These are phyloP conservation scores for Equus quagga DNA, from an alignment of 2,113 vertebrate species.

Conservation along the genomic window DNA sequence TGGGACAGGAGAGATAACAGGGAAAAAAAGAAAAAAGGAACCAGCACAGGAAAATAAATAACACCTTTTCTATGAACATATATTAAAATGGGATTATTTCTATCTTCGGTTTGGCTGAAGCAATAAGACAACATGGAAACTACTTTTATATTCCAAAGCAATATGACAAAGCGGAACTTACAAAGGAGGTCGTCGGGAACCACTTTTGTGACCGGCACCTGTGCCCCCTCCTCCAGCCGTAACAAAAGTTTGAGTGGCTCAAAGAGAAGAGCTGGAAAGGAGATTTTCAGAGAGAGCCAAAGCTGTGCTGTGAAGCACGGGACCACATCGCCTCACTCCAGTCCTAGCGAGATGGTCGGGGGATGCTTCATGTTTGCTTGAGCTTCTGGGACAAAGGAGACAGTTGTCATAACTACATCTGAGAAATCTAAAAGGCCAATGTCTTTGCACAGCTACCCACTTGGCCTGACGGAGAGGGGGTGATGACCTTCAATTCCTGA, in stretches of 20 bases:
- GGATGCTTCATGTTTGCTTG: neutral
- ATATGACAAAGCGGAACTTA: neutral
- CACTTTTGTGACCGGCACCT: neutral
- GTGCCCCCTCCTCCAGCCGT: no score
- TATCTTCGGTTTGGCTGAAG: neutral
- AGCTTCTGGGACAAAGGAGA: neutral
- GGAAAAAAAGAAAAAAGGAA: neutral
- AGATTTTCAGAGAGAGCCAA: neutral
- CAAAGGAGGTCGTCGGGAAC: no score
- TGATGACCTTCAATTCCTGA: neutral
- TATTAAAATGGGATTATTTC: neutral
- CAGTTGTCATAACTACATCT: neutral
- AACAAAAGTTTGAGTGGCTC: neutral
- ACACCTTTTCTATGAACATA: neutral
- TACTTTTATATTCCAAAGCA: neutral
- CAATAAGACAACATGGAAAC: neutral
- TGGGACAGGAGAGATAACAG: neutral
- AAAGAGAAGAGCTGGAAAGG: neutral
- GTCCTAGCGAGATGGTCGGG: neutral
- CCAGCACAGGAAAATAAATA: neutral
- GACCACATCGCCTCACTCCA: no score
- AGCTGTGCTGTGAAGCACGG: neutral
- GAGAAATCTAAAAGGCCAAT: neutral
- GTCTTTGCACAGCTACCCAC: neutral
- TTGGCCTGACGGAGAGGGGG: neutral